These are phyloP conservation scores for Onychostruthus taczanowskii DNA, from an alignment of 2,113 vertebrate species.

Conservation along the genomic window DNA sequence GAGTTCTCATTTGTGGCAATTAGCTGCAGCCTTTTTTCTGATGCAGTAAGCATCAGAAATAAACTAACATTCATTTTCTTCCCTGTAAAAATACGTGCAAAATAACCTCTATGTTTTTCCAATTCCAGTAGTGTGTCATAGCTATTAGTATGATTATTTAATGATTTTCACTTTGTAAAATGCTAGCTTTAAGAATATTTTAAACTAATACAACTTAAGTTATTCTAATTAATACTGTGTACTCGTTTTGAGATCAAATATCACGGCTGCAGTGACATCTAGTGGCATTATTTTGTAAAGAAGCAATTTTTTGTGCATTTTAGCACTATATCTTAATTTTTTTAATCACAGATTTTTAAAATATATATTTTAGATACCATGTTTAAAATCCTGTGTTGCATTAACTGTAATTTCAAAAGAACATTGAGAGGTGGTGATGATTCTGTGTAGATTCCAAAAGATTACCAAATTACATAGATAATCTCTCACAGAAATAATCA, in stretches of 20 bases:
- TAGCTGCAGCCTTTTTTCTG: neutral
- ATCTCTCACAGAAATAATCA: neutral
- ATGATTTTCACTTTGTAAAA: neutral
- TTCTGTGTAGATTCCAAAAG: neutral
- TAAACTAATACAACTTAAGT: neutral
- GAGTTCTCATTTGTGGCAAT: neutral
- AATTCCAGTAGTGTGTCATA: neutral
- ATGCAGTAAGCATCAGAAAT: neutral
- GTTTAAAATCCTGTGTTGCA: neutral
- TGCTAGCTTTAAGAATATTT: neutral
- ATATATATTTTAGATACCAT: neutral
- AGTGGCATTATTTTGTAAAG: constrained; percentile 10
- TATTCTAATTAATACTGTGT: neutral
- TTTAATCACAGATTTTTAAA: neutral
- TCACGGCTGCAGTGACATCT: constrained; percentile 42
- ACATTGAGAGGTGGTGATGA: neutral
- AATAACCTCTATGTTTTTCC: neutral
- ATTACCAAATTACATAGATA: neutral
- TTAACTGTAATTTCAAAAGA: neutral
- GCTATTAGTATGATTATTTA: neutral
- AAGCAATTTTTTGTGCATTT: neutral
- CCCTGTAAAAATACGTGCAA: neutral
- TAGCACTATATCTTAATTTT: neutral
- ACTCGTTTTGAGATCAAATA: neutral
- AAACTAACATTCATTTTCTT: neutral